These are phyloP conservation scores for Blastomussa wellsi DNA, from an alignment of 92 coral and sea anemone genomes.

Conservation along the genomic window DNA sequence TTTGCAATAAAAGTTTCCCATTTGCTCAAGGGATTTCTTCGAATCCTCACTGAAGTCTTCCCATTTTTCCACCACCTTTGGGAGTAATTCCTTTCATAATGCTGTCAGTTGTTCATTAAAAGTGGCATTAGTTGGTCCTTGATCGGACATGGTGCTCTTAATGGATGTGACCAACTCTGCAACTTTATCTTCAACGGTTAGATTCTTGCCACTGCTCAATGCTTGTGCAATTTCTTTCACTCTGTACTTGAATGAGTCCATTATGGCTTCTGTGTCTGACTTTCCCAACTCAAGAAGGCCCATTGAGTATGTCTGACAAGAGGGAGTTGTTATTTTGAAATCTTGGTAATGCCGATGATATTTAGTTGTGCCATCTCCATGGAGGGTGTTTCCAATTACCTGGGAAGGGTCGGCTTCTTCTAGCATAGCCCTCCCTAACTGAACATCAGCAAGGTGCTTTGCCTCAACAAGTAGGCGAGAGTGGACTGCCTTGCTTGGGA, in stretches of 20 bases:
- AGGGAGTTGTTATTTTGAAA: slow-evolving; percentile 45
- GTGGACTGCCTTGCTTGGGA: slow-evolving; percentile 49
- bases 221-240: slow-evolving; percentile 47
- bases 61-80: slow-evolving; percentile 50
- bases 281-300: slow-evolving; percentile 54
- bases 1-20: slow-evolving; percentile 49
- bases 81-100: slow-evolving; percentile 40
- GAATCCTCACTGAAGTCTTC: slow-evolving; percentile 24
- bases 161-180: slow-evolving; percentile 47
- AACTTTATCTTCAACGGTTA: slow-evolving; percentile 22
- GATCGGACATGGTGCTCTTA: slow-evolving; percentile 43
- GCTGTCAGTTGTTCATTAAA: slow-evolving; percentile 41
- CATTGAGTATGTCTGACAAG: slow-evolving; percentile 38
- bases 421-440: slow-evolving; percentile 53
- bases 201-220: slow-evolving; percentile 25
- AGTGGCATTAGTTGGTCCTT: slow-evolving; percentile 45
- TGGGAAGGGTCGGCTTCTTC: slow-evolving; percentile 39
- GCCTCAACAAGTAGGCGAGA: slow-evolving; percentile 49
- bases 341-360: slow-evolving; percentile 49
- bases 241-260: slow-evolving; percentile 45
- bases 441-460: slow-evolving; percentile 43
- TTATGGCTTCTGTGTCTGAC: slow-evolving; percentile 38
- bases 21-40: slow-evolving; percentile 34
- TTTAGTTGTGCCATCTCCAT: slow-evolving; percentile 48
- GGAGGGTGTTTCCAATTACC: slow-evolving; percentile 47